phyloP scores from a whole-genome alignment of 2,797 vertebrate species.

The Nyctalus aviator region DNA sequence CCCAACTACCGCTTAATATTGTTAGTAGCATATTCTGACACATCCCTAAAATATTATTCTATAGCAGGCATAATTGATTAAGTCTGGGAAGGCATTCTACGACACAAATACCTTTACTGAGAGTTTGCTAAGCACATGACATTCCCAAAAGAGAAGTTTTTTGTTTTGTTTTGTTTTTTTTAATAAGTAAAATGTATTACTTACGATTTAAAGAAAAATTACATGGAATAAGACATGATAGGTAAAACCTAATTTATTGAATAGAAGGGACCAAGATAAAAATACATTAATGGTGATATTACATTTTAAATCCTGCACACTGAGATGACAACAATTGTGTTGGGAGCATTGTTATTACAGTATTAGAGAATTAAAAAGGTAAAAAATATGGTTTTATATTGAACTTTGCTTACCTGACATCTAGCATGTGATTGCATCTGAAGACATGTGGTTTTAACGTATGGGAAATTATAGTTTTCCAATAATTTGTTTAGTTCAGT shows the following conservation, averaged over 20 bases:
- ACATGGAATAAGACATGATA: background rate
- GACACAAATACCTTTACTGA: background rate
- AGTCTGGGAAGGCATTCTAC: background rate
- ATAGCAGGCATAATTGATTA: background rate
- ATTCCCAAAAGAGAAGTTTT: background rate
- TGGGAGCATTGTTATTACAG: background rate
- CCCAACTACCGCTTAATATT: background rate
- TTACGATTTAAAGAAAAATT: background rate
- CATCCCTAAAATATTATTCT: background rate
- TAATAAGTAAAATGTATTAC: background rate
- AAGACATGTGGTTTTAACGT: background rate
- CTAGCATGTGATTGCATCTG: background rate
- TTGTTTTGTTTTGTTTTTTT: background rate
- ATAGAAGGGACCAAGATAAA: background rate
- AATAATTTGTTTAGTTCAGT: conserved; percentile 17
- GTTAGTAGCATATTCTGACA: background rate
- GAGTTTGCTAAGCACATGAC: background rate
- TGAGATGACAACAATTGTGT: background rate
- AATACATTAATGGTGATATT: background rate
- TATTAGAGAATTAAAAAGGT: background rate
- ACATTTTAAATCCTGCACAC: background rate
- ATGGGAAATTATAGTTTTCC: background rate
- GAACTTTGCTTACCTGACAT: background rate
- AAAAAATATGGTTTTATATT: background rate
- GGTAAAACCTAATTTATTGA: background rate